These are phyloP conservation scores for Epinephelus malabaricus DNA, from an alignment of 2,797 vertebrate species.

Conservation along the genomic window DNA sequence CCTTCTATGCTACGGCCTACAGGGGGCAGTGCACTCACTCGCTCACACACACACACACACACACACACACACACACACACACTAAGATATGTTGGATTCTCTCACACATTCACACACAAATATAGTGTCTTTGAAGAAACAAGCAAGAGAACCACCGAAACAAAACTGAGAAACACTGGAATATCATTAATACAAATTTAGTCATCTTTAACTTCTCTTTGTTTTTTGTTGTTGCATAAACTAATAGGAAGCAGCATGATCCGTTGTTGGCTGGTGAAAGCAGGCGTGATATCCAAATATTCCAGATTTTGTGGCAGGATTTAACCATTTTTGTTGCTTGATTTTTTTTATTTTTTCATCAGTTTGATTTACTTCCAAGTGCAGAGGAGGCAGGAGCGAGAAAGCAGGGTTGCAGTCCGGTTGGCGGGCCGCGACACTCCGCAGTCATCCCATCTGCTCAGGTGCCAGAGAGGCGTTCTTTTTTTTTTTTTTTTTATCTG, in stretches of 20 bases:
- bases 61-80: constrained; percentile 5
- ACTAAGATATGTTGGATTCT: constrained; percentile 27
- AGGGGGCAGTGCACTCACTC: constrained; percentile 68
- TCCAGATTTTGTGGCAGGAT: constrained; percentile 61
- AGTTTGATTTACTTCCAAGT: constrained; percentile 48
- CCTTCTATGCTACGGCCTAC: constrained; percentile 46
- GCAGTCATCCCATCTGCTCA: background rate
- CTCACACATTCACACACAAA: constrained; percentile 30
- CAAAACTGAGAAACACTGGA: constrained; percentile 68
- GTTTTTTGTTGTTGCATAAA: constrained; percentile 73
- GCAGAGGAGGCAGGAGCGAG: constrained; percentile 55
- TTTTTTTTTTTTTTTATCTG: constrained; percentile 20
- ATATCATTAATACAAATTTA: constrained; percentile 67
- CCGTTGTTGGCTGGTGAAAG: constrained; percentile 69
- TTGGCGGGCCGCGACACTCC: background rate
- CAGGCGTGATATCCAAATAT: constrained; percentile 36
- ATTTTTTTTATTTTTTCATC: background rate
- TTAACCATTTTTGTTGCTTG: constrained; percentile 37
- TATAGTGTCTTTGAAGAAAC: constrained; percentile 70
- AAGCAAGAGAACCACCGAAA: constrained; percentile 39
- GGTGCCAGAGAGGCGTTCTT: constrained; percentile 11
- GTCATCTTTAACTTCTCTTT: constrained; percentile 34
- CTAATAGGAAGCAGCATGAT: constrained; percentile 76
- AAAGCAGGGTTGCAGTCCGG: constrained; percentile 5
- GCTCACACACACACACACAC: background rate